Evolutionary conservation across 2,888 invertebrate species (phyloP).

Genomic region (Scotopteryx bipunctaria): DNA sequence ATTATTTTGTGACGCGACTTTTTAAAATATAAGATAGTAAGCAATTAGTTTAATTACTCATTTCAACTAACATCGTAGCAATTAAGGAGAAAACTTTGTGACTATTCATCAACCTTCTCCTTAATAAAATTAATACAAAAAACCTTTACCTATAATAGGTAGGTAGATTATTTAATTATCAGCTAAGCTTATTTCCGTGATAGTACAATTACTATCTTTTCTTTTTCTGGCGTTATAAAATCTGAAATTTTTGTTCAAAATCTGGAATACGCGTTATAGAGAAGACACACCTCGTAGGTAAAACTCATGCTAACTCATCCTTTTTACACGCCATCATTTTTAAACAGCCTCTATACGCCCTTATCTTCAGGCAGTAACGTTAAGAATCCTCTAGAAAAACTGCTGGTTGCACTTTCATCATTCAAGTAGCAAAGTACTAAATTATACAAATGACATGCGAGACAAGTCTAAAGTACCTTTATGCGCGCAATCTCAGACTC

Average conservation of each 20-base stretch:
- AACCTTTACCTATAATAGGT: no score
- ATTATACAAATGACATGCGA: slow-evolving; percentile 59
- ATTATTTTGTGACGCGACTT: no score
- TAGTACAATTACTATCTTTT: no score
- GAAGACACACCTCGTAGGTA: not conserved
- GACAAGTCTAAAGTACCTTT: slow-evolving; percentile 37
- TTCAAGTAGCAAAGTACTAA: slow-evolving; percentile 54
- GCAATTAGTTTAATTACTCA: not conserved
- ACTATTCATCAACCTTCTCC: no score
- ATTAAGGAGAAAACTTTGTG: not conserved
- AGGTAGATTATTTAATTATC: no score
- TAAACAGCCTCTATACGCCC: not conserved
- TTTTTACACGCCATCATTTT: slow-evolving; percentile 14
- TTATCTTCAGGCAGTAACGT: slow-evolving; percentile 6
- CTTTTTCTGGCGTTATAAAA: no score
- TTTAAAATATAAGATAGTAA: not conserved
- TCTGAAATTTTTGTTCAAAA: not conserved
- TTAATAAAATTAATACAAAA: no score
- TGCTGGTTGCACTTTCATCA: slow-evolving; percentile 41
- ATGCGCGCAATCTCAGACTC: slow-evolving; percentile 48
- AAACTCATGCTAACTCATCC: slow-evolving; percentile 21
- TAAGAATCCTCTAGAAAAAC: slow-evolving; percentile 4
- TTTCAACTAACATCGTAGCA: not conserved
- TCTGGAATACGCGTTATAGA: not conserved
- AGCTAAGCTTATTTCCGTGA: no score